Evolutionary conservation across 2,888 invertebrate species (phyloP).

Genomic region (Euproctis similis): DNA sequence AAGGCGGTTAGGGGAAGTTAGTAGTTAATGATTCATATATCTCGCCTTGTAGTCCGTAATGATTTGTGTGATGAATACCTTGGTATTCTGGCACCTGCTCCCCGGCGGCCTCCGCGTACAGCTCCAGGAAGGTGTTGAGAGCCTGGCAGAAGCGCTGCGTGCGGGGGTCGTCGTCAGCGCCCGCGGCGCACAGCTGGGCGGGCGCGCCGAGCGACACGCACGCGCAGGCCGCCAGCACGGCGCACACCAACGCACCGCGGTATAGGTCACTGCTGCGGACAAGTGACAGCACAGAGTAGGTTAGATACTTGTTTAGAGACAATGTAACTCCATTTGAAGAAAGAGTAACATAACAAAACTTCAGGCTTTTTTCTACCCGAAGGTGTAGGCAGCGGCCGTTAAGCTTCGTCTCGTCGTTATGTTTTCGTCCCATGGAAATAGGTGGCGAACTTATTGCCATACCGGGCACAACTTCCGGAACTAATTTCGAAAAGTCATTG

Average conservation of each 20-base stretch:
- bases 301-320: no score
- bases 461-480: no score
- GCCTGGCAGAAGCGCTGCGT: conserved; percentile 80
- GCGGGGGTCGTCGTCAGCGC: conserved; percentile 77
- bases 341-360: no score
- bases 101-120: conserved; percentile 78
- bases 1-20: no score
- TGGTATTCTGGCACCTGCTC: conserved; percentile 74
- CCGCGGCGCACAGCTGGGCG: conserved; percentile 76
- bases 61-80: conserved; percentile 31
- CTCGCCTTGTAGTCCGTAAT: conserved; percentile 1
- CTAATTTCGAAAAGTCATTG: no score
- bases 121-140: conserved; percentile 79
- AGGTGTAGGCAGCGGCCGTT: no score
- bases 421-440: no score
- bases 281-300: no score
- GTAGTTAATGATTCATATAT: background rate
- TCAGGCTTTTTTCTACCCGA: no score
- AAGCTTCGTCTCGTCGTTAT: no score
- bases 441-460: no score
- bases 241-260: conserved; percentile 44
- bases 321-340: no score
- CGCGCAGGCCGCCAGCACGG: conserved; percentile 41
- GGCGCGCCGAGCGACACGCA: conserved; percentile 47
- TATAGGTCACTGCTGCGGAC: conserved; percentile 40